Evolutionary conservation across 1,140 invertebrate species (phyloP), one percentile per base, ranked within the genome.

Genomic region (Cardiocondyla obscurior): DNA sequence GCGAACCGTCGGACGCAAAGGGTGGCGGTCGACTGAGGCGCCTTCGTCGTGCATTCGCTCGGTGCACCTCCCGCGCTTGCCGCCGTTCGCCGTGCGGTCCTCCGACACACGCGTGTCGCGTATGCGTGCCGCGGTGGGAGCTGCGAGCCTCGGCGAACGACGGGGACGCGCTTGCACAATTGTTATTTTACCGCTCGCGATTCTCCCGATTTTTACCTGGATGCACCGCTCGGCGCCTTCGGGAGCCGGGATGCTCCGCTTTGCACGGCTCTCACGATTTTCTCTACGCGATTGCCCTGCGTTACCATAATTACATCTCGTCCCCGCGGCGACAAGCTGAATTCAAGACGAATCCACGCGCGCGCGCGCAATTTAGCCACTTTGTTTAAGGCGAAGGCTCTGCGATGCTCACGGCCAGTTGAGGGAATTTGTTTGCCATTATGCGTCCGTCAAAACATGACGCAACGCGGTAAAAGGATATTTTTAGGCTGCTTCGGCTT

Each of bases 1-100:
- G 44, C 72, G 86, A 86, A 62, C 44, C 70, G 60, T 73, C 82
- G 51, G 19, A 58, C 39, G 22, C 86, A 79, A 82, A 85, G 74
- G 84, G 58, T 85, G 81, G 74, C 69, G 83, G 55, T 82, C 60
- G 84, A 90, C 90, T 89, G 89, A 89, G 82, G 57, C 65, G 57
- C 42, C 81, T n/a, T 73, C 73, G 67, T 10, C 51, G 53, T 62
- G 58, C 65, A 60, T 51, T 70, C 72, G 57, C 58, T 73, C 46
- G 60, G 53, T 72, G 85, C 60, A 65, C 57, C 83, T 84, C 77
- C 77, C 46, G 69, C 86, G 81, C 76, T 69, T 42, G 39, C 6
- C 7, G 14, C 55, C 55, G 55, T 28, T 28, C 55, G 28, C 36
- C 25, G 49, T 22, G 39, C 16, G 46, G 42, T 10, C 22, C 46